These are phyloP conservation scores for Coelopa pilipes DNA, from an alignment of 2,888 invertebrate genomes.

Conservation along the genomic window DNA sequence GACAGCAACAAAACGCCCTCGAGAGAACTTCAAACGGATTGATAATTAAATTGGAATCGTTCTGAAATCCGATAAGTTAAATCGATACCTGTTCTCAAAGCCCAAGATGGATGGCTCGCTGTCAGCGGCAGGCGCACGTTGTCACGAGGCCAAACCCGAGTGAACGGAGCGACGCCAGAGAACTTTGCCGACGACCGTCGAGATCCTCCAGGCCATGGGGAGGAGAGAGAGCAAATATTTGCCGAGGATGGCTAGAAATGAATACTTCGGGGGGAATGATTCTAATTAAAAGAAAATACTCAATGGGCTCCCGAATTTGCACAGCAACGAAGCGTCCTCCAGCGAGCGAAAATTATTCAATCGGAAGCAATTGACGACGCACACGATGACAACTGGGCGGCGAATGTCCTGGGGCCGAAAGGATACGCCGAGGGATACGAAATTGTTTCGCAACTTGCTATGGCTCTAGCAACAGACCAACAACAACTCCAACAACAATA, in stretches of 20 bases:
- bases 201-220: too few species aligned
- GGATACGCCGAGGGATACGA: too few species aligned
- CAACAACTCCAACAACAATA: conserved; percentile 38
- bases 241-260: not conserved
- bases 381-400: not conserved
- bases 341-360: conserved; percentile 32
- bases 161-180: not conserved
- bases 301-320: conserved; percentile 2
- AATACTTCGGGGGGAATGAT: not conserved
- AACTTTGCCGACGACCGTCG: not conserved
- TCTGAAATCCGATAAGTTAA: too few species aligned
- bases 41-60: too few species aligned
- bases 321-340: conserved; percentile 18
- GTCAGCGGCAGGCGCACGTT: too few species aligned
- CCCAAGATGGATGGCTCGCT: too few species aligned
- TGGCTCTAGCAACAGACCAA: not conserved
- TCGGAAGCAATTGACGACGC: conserved; percentile 25
- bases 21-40: too few species aligned
- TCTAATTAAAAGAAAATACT: conserved; percentile 9
- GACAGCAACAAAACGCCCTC: too few species aligned
- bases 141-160: not conserved
- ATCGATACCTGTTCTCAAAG: too few species aligned
- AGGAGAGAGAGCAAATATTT: not conserved
- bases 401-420: not conserved
- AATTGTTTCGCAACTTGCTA: too few species aligned